Conservation (phyloP, 2,797 vertebrate genomes). For the Catharus ustulatus region DNA sequence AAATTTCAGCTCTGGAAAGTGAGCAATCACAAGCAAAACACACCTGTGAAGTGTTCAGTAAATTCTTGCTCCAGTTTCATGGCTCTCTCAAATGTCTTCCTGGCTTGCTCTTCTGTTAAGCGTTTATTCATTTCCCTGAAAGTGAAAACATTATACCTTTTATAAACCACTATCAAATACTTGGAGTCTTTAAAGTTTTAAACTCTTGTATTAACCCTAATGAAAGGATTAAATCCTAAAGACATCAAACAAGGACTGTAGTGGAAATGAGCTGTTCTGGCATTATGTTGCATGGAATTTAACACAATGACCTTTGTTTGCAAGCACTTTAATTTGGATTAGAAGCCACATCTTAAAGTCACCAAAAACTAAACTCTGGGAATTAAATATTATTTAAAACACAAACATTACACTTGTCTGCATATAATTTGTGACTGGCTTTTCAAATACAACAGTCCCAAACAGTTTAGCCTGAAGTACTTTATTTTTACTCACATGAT, state of each 20-base stretch:
- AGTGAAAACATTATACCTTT: background rate
- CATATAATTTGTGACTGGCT: background rate
- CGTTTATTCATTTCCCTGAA: slow-evolving; percentile 98
- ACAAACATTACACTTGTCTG: background rate
- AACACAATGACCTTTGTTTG: background rate
- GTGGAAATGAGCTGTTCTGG: background rate
- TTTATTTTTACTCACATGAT: slow-evolving; percentile 88
- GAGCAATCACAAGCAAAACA: slow-evolving; percentile 37
- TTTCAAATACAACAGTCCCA: background rate
- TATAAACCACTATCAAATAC: background rate
- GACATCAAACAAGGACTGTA: background rate
- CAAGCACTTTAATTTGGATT: background rate
- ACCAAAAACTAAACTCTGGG: background rate
- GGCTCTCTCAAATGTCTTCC: slow-evolving; percentile 93
- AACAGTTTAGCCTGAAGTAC: background rate
- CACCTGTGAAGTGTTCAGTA: slow-evolving; percentile 97
- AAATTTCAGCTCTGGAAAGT: background rate
- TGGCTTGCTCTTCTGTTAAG: slow-evolving; percentile 92
- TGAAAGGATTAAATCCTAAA: background rate
- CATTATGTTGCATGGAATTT: background rate
- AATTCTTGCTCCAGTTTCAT: slow-evolving; percentile 97
- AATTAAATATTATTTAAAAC: background rate
- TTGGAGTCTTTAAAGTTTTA: background rate
- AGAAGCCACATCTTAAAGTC: background rate
- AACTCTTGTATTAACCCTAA: background rate